Base-by-base conservation (phyloP, 2,113 vertebrate species). In the Callocephalon fimbriatum region DNA sequence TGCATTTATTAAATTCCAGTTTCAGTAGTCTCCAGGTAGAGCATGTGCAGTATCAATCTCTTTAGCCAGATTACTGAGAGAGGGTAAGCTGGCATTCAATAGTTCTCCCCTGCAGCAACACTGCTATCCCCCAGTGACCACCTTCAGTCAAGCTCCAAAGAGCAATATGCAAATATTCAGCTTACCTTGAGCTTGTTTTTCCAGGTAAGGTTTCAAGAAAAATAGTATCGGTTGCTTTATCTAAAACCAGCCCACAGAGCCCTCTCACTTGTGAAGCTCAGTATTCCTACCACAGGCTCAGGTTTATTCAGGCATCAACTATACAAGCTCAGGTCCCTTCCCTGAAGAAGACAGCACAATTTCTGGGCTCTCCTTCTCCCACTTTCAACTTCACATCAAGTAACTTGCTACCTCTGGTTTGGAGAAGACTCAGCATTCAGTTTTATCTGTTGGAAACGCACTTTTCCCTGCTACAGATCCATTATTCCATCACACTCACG, bases 121-220 rank as follows among this genome's bases (percentile, higher is more conserved):
- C 31, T 27, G 70, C 51, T 67, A 63, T 56, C 62, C 63, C 63
- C 29, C 65, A 72, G 73, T 4, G 66, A 63, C 44, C 47, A 72
- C 62, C 79, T 89, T 59, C 75, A 77, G 27, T 1, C 2, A 5
- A 88, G 50, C 23, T 88, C 40, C 37, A 86, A 76, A 93, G 45
- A 91, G 26, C 44, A 61, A 61, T 68, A 96, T 91, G 83, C 84
- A 96, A 95, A 94, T 78, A 88, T 37, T 32, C 94, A 79, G 40
- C 83, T 82, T 81, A 72, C 65, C 79, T 79, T 35, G 15, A 95
- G 85, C 80, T 73, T 91, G 80, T 79, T 94, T 96, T 93, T 70
- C 89, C 94, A 97, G 94, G 91, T 95, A 95, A 72, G 70, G 96
- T 97, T 97, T 95, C 97, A 95, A 89, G 83, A 97, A 96, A 97